phyloP scores from a whole-genome alignment of 2,888 invertebrate genomes.

The Cylloceria caligata region DNA sequence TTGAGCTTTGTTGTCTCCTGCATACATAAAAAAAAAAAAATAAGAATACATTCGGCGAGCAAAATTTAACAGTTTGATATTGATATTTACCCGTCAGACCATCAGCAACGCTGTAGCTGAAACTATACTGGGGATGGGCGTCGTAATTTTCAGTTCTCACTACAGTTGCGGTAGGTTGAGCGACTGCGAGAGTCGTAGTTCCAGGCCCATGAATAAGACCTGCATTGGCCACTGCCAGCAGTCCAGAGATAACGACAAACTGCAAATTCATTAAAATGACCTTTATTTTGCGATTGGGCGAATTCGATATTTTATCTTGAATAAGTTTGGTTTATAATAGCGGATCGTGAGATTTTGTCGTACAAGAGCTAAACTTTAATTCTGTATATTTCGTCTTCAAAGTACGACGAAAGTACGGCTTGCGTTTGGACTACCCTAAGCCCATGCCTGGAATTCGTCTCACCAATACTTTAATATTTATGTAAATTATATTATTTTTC shows the following conservation, averaged over 20 bases:
- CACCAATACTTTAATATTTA: not conserved
- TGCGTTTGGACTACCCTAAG: not conserved
- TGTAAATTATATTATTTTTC: not conserved
- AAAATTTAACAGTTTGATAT: not conserved
- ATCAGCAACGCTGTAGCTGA: conserved; percentile 81
- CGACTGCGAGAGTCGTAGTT: conserved; percentile 75
- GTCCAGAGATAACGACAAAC: conserved; percentile 73
- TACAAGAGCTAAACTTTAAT: no score
- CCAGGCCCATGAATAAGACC: conserved; percentile 75
- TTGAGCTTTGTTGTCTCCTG: conserved; percentile 82
- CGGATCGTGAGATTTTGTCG: not conserved
- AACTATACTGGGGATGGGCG: conserved; percentile 80
- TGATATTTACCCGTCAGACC: conserved; percentile 77
- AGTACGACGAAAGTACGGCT: not conserved
- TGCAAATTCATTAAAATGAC: conserved; percentile 43
- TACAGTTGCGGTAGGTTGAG: conserved; percentile 73
- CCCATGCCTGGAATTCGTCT: not conserved
- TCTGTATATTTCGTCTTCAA: not conserved
- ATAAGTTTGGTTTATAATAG: not conserved
- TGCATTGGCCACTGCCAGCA: conserved; percentile 75
- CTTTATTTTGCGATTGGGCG: not conserved
- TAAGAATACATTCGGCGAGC: not conserved
- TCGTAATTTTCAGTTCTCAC: conserved; percentile 77
- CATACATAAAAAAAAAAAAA: not conserved
- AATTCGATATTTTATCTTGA: not conserved